These are phyloP conservation scores for Paralichthys olivaceus DNA, from an alignment of 2,113 vertebrate genomes.

Conservation along the genomic window DNA sequence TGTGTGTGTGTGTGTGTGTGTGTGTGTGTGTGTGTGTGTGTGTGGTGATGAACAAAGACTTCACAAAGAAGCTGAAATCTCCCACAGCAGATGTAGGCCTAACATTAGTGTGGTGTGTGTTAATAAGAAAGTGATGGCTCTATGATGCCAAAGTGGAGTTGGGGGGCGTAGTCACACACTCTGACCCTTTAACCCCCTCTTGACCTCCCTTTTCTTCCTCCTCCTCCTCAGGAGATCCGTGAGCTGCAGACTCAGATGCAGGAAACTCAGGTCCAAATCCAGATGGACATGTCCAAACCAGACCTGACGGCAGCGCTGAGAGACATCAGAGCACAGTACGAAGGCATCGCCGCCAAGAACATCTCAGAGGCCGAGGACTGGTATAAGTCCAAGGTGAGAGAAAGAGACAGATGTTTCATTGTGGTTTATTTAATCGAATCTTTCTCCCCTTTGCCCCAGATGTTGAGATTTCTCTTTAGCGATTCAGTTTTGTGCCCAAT, in stretches of 20 bases:
- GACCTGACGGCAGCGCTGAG: conserved; percentile 93
- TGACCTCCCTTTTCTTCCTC: background rate
- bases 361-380: conserved; percentile 93
- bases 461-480: background rate
- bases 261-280: conserved; percentile 93
- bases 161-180: background rate
- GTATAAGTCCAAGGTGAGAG: conserved; percentile 95
- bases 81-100: conserved; percentile 35
- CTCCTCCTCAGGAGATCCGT: conserved; percentile 88
- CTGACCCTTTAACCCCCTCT: too few species aligned
- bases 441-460: too few species aligned
- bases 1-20: conserved; percentile 9
- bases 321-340: conserved; percentile 94
- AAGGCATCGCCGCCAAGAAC: conserved; percentile 95
- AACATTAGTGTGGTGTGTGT: conserved; percentile 7
- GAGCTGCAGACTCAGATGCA: conserved; percentile 95
- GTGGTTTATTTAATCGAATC: too few species aligned
- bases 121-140: background rate
- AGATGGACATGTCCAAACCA: conserved; percentile 95
- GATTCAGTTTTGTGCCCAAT: too few species aligned
- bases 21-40: conserved; percentile 5
- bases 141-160: too few species aligned
- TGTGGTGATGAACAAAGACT: background rate
- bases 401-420: background rate
- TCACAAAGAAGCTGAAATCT: conserved; percentile 27